Evolutionary conservation across 1,140 invertebrate genomes (phyloP), one percentile per base, ranked within the genome.

Genomic region (Solenopsis invicta): DNA sequence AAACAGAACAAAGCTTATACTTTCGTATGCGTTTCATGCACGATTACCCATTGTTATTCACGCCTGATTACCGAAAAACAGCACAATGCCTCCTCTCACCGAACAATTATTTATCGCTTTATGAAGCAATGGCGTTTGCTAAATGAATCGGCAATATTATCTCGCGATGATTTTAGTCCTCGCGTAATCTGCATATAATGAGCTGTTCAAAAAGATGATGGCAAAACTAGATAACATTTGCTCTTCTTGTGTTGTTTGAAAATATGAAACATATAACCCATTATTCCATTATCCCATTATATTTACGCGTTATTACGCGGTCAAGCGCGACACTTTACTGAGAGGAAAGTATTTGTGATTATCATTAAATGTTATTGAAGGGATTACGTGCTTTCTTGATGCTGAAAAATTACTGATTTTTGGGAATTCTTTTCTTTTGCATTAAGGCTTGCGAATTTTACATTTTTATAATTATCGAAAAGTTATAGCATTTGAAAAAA

Each of bases 61-160:
- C 80, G 80, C 69, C 41, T 62, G 80, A 84, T 84, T 84, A 84
- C 80, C 69, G 9, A 84, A 84, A 84, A 84, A 84, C 69, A 84
- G 69, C 37, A 37, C 52, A 48, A 61, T 37, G 24, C 24, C 24
- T 69, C 54, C 29, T 61, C 69, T 75, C 80, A 84, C 18, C 69
- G 80, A 74, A 41, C 69, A 84, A 84, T 84, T 84, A 84, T 84
- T 84, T 75, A 84, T 84, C 52, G 69, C 80, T 84, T 84, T 75
- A 84, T 84, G 69, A 84, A 75, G 41, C 80, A 75, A 12, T 74
- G 69, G 41, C n/a, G 80, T 84, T 82, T 67, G 45, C 52, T 61
- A 59, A 72, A 61, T 34, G 67, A 62, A 34, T 21, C 41, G 37
- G 21, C 80, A 61, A 74, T 74, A 61, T 84, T 84, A 75, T 84